Evolutionary conservation across 2,797 vertebrate genomes (phyloP), one percentile per base, ranked within the genome.

Genomic region (Acanthurus lineatus): DNA sequence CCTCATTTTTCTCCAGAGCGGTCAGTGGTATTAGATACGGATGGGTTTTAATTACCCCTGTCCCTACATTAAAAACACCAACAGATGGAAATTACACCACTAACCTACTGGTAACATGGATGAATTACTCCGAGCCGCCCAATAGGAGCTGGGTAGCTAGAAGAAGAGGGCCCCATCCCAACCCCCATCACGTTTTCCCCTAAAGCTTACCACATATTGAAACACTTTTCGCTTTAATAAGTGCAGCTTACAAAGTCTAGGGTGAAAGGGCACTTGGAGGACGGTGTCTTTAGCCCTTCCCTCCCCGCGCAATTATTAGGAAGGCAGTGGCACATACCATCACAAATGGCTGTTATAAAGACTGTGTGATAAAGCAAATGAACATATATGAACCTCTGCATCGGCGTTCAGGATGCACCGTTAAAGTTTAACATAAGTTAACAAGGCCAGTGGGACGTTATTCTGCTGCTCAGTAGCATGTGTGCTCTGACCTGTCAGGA

Each of bases 221-320:
- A 99, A 95, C 97, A 98, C 97, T 99, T 99, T 99, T 96, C 96
- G 95, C 95, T 97, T 97, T 98, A 99, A 98, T 99, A 99, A 98
- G 96, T 97, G 96, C 96, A 96, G 95, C 96, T 96, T 94, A 96
- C 96, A 97, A 96, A 97, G 96, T 95, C 94, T 92, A 76, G 95
- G 98, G 98, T 98, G 98, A 99, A 98, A 98, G 98, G 97, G 96
- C 98, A 98, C 89, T 91, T 88, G 81, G 95, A 95, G 97, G 97
- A 96, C 95, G 95, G 94, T 96, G 97, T 96, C 96, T 96, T 93
- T 92, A 95, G 95, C 94, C 92, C 85, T 92, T 90, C 94, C 92
- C 93, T 92, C 83, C 79, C 76, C 79, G 84, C 85, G 94, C 94
- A 96, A 95, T 97, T 95, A 95, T 92, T 86, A 95, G 89, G 75